Evolutionary conservation across 1,140 invertebrate species (phyloP).

Genomic region (Meloidogyne exigua): DNA sequence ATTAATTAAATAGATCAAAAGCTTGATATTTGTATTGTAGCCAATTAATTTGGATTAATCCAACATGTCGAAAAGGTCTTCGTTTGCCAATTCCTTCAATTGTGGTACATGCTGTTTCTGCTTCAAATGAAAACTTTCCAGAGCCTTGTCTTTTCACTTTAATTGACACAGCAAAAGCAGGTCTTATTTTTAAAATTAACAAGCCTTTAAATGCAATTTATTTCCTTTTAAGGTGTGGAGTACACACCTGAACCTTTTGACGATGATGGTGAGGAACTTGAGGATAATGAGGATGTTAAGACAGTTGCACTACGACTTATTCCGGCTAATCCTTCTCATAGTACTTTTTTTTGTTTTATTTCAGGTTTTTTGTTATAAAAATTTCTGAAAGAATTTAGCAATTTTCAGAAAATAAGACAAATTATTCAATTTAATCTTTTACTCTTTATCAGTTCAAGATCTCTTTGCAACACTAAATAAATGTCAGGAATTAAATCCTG

Average conservation of each 20-base stretch:
- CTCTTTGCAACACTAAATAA: conserved; percentile 24
- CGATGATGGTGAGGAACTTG: conserved; percentile 28
- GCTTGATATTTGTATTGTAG: conserved; percentile 30
- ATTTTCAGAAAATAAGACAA: no score
- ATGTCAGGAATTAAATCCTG: conserved; percentile 29
- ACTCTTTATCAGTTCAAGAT: conserved; percentile 3
- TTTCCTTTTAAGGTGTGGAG: conserved; percentile 27
- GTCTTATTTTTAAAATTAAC: conserved; percentile 8
- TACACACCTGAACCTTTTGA: conserved; percentile 25
- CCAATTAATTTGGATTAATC: conserved; percentile 30
- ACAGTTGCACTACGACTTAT: conserved; percentile 33
- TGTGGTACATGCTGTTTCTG: conserved; percentile 40
- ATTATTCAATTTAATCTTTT: neutral
- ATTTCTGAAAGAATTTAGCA: no score
- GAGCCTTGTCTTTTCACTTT: conserved; percentile 38
- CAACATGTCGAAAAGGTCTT: conserved; percentile 27
- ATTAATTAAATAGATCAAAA: neutral
- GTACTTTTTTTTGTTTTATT: neutral
- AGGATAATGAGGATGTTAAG: conserved; percentile 32
- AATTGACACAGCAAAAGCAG: conserved; percentile 29
- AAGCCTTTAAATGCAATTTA: neutral
- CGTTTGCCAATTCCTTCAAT: conserved; percentile 31
- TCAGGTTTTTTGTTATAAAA: no score
- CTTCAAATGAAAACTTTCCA: conserved; percentile 35
- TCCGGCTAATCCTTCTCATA: conserved; percentile 28